Conservation (phyloP, 2,888 invertebrate species). For the Dynastes hyllus region DNA sequence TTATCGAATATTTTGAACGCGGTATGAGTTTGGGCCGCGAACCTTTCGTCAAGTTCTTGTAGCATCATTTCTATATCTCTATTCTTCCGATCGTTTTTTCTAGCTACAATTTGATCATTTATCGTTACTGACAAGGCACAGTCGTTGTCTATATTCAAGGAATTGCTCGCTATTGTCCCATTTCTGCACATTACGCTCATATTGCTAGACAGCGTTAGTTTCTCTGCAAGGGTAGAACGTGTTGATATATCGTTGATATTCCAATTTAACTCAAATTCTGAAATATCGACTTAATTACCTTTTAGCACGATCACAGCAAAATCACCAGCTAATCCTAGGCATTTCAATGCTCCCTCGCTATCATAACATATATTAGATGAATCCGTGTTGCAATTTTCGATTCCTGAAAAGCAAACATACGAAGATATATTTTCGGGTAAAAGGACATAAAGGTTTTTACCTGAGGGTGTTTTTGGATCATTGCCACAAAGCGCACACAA, state of each 20-base stretch:
- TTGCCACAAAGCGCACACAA: constrained; percentile 61
- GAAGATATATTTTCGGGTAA: not conserved
- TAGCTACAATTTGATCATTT: constrained; percentile 76
- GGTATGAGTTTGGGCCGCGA: constrained; percentile 67
- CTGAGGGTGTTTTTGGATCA: not conserved
- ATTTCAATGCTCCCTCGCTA: constrained; percentile 76
- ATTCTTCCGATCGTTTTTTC: constrained; percentile 65
- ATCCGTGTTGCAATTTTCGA: constrained; percentile 72
- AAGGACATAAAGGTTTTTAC: not conserved
- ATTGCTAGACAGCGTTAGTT: constrained; percentile 15
- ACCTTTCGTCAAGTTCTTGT: constrained; percentile 63
- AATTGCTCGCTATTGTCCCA: constrained; percentile 74
- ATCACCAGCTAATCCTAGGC: constrained; percentile 73
- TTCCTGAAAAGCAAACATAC: not conserved
- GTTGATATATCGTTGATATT: not conserved
- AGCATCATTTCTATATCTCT: constrained; percentile 62
- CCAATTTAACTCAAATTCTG: too few species aligned
- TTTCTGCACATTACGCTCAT: constrained; percentile 75
- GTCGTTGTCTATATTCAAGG: constrained; percentile 72
- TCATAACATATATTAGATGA: constrained; percentile 74
- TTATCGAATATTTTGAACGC: constrained; percentile 76
- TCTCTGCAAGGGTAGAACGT: not conserved
- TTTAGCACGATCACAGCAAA: constrained; percentile 74
- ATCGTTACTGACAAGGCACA: constrained; percentile 76
- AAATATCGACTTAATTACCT: constrained; percentile 54